Evolutionary conservation across 2,888 invertebrate species (phyloP), one percentile per base, ranked within the genome.

Genomic region (Lasioglossum lativentre): DNA sequence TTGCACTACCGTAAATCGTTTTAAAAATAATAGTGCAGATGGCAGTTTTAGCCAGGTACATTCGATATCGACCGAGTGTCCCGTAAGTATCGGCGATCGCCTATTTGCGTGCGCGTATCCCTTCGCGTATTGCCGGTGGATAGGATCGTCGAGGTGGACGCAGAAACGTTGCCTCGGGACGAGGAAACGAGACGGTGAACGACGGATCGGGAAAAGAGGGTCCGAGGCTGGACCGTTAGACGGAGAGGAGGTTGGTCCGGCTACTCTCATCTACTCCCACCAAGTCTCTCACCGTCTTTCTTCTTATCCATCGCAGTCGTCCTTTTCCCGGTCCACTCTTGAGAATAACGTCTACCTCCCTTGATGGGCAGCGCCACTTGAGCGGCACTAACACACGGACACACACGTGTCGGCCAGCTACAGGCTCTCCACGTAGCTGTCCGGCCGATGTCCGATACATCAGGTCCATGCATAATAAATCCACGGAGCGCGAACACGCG

Each of bases 381-480:
- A 86, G 83, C 86, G 76, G 76, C 66, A 87, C 86, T 76, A 80
- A 81, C 75, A 76, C 86, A 72, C 75, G n/a, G 68, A 23, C 68
- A 68, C 59, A 59, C 38, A 12, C 73, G 52, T 63, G 10, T 30
- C 38, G 68, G 63, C 63, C 6, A 19, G 34, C 68, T 38, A 12
- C 68, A 19, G 34, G 12, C 42, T 80, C 42, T 80, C 78, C 80
- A 52, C 78, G 83, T 83, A 86, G 80, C 83, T 77, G 80, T 75
- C 78, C 75, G 70, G 92, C 92, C 92, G 93, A 93, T 94, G 94
- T 94, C 94, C 94, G 93, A 94, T 94, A 94, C 93, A 93, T 94
- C 93, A 93, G 92, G 92, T 89, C 92, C 93, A 92, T 94, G 94
- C 93, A 94, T 94, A 94, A 94, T 94, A 93, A 94, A 95, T 94